Base-by-base conservation (phyloP, 2,888 invertebrate species). In the Rutpela maculata region DNA sequence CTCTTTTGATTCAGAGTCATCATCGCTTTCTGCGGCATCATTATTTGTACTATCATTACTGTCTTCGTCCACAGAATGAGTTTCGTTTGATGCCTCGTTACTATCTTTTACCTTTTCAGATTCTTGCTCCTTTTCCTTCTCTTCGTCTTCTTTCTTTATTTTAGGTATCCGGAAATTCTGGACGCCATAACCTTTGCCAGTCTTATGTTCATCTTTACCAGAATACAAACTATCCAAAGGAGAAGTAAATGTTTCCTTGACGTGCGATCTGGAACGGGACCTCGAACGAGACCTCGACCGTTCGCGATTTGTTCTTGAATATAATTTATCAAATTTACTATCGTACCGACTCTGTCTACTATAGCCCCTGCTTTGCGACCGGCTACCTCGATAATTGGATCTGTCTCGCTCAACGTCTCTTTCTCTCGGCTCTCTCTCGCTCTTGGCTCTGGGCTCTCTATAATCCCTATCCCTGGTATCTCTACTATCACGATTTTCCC, bases 151-250 rank as follows among this genome's bases (percentile, higher is more conserved):
- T 19, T 75, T 79, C 35, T 78, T 81, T 55, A 80, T 80, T 84
- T 92, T 92, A 0, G 92, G 92, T 76, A 92, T 92, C 82, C 91
- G 91, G 77, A 92, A 92, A 22, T 89, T 90, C 76, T 92, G 91
- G 17, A 91, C 81, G 6, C 91, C 90, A 80, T 91, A 90, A 1
- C 90, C 91, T 78, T 90, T 90, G 3, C 90, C 90, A 11, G 89
- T 89, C 78, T 88, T 89, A 1, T 88, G 86, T 67, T 89, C 86
- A 19, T 90, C 89, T 19, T 89, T 88, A 1, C 86, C 86, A 0
- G 89, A 88, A 80, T 92, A 92, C 6, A 92, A 85, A 80, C 90
- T 90, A 77, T 91, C 90, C 56, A 92, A 80, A 0, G 91, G 91
- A 0, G 91, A 91, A 3, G 87, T 85, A 85, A 90, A 89, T 9